Percentiles rank a stretch among this genome's conserved stretches.
Evolutionary conservation across 2,113 vertebrate genomes (phyloP).

Genomic region (Emydocephalus ijimae): DNA sequence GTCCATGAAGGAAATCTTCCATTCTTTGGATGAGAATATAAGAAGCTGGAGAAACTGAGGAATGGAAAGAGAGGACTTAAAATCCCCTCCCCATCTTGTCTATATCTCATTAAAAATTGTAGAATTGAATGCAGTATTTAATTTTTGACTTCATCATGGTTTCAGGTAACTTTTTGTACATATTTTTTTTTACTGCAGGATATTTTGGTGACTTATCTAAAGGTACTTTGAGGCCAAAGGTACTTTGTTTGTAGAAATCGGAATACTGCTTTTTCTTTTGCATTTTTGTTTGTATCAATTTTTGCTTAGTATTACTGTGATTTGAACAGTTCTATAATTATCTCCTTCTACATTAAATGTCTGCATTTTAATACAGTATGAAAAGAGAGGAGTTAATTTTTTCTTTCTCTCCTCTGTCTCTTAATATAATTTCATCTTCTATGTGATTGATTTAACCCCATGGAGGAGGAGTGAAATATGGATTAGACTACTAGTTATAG

Average conservation of each 20-base stretch:
- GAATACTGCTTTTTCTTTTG: background rate
- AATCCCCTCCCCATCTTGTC: background rate
- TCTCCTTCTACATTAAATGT: background rate
- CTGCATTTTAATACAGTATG: background rate
- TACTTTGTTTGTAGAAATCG: background rate
- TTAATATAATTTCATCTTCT: background rate
- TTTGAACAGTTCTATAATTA: background rate
- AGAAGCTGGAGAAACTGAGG: background rate
- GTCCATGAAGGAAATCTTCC: background rate
- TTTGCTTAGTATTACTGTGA: background rate
- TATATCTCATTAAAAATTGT: background rate
- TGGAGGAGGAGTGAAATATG: background rate
- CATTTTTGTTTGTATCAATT: background rate
- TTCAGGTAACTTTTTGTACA: background rate
- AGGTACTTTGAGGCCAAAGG: background rate
- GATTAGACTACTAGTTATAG: background rate
- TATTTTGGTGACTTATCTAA: background rate
- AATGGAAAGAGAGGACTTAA: background rate
- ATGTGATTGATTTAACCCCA: background rate
- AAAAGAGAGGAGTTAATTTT: background rate
- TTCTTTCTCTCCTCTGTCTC: background rate
- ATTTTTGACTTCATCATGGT: background rate
- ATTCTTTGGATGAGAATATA: background rate
- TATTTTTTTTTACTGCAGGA: background rate
- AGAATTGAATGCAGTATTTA: background rate